A percentile compares a stretch with the other conserved stretches of the same genome.
phyloP scores from a whole-genome alignment of 2,113 vertebrate genomes.

The Alexandromys fortis region DNA sequence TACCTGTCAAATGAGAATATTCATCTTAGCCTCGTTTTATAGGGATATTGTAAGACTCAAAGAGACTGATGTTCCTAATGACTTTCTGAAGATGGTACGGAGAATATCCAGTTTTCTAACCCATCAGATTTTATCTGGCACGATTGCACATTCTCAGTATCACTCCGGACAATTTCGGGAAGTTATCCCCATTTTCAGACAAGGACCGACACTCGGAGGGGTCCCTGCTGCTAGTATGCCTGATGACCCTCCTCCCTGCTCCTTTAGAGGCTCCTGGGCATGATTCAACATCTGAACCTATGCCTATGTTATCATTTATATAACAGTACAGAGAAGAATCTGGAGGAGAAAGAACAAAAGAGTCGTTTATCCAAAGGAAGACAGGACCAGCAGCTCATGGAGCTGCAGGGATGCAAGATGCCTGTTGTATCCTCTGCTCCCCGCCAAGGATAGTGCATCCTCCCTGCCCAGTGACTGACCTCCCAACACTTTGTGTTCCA shows the following conservation, averaged over 20 bases:
- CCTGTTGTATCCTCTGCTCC: not conserved
- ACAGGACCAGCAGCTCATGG: not conserved
- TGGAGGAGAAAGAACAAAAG: not conserved
- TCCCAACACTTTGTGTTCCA: not conserved
- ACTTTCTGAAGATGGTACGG: not conserved
- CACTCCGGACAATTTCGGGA: not conserved
- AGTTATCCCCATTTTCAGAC: not conserved
- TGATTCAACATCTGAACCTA: not conserved
- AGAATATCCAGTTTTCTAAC: not conserved
- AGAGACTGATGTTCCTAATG: not conserved
- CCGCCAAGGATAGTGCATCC: not conserved
- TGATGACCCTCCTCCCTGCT: no score
- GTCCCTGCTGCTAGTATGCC: not conserved
- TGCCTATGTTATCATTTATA: not conserved
- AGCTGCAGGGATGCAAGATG: not conserved
- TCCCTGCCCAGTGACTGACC: not conserved
- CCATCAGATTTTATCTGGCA: not conserved
- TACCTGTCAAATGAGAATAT: not conserved
- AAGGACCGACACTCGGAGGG: not conserved
- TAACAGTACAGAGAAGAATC: not conserved
- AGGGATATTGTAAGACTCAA: not conserved
- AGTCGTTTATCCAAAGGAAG: not conserved
- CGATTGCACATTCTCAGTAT: not conserved
- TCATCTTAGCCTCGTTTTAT: not conserved
- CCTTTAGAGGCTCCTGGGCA: not conserved